Percentiles rank a stretch among this genome's conserved stretches.
Conservation (phyloP, 2,888 invertebrate genomes). For the Notodonta ziczac region DNA sequence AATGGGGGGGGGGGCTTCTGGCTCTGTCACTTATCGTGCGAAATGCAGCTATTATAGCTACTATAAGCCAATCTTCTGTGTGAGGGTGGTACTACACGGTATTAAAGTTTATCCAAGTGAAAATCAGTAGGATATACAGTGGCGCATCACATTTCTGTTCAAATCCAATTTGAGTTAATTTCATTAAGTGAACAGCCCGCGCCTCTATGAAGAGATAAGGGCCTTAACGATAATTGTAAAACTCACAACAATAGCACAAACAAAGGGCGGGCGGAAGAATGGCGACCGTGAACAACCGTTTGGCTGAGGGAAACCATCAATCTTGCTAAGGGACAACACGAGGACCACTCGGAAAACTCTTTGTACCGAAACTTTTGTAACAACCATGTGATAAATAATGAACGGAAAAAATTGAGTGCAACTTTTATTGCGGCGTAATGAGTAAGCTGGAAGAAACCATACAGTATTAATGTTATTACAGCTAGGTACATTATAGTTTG, state of each 20-base stretch:
- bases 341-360: slow-evolving; percentile 24
- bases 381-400: slow-evolving; percentile 28
- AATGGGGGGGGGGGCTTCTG: no score
- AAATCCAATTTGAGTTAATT: slow-evolving; percentile 12
- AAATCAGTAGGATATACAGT: neutral
- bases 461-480: neutral
- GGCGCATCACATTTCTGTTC: neutral
- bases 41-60: no score
- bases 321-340: slow-evolving; percentile 26
- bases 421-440: slow-evolving; percentile 9
- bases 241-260: slow-evolving; percentile 43
- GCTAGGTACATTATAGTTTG: no score
- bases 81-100: no score
- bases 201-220: slow-evolving; percentile 27
- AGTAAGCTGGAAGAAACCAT: neutral
- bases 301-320: slow-evolving; percentile 23
- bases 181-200: slow-evolving; percentile 34
- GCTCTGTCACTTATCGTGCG: no score
- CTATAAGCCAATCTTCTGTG: no score
- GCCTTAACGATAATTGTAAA: slow-evolving; percentile 44
- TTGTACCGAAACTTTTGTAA: slow-evolving; percentile 26
- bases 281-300: slow-evolving; percentile 13
- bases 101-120: neutral
- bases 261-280: slow-evolving; percentile 14
- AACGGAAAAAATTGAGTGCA: slow-evolving; percentile 12